These are phyloP conservation scores for Lasiurus borealis DNA, from an alignment of 2,113 vertebrate species.

Conservation along the genomic window DNA sequence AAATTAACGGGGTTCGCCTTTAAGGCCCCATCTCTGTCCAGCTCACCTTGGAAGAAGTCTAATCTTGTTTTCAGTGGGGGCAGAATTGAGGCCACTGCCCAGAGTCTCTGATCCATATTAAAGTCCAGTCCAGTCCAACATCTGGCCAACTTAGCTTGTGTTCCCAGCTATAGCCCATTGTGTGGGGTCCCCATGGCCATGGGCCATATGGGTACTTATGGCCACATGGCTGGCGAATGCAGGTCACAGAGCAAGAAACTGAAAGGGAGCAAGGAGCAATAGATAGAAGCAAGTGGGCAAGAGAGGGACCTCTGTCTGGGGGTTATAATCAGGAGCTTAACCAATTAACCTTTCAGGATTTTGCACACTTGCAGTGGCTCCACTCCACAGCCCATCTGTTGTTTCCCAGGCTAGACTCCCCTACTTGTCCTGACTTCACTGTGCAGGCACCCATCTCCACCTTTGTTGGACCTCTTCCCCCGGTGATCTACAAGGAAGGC, in stretches of 20 bases:
- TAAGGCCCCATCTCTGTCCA: no score
- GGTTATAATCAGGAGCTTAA: not conserved
- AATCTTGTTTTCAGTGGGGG: not conserved
- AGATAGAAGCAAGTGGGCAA: not conserved
- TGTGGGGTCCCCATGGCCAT: no score
- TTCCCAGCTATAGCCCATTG: no score
- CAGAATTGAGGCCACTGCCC: not conserved
- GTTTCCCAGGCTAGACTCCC: not conserved
- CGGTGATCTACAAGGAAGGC: not conserved
- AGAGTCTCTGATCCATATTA: not conserved
- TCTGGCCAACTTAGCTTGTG: no score
- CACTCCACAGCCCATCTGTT: not conserved
- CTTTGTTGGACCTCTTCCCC: no score
- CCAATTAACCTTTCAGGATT: not conserved
- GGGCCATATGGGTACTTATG: no score
- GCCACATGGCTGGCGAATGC: no score
- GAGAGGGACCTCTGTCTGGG: not conserved
- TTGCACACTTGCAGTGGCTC: not conserved
- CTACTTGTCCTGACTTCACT: not conserved
- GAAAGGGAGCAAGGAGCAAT: no score
- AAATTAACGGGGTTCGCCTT: not conserved
- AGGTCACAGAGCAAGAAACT: no score
- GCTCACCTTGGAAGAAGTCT: not conserved
- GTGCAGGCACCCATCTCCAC: not conserved
- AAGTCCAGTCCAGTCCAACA: no score